Conservation (phyloP, 2,113 vertebrate species). For the Zeus faber region DNA sequence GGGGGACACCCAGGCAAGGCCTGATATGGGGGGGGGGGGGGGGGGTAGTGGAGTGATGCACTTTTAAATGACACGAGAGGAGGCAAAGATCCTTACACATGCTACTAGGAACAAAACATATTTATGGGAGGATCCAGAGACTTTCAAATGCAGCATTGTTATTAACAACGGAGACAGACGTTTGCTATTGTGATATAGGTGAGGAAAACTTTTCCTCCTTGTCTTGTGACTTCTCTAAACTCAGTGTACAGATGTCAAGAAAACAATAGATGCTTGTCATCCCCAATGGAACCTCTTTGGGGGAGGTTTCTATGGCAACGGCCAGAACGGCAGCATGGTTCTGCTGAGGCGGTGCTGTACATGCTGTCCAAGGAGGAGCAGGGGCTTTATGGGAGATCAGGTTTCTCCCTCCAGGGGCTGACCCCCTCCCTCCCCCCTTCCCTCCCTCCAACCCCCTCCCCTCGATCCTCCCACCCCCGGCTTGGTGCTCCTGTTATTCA, state of each 20-base stretch:
- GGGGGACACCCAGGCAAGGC: conserved; percentile 58
- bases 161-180: neutral
- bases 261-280: conserved; percentile 43
- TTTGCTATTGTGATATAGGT: neutral
- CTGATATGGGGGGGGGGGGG: conserved; percentile 37
- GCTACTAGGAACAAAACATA: neutral
- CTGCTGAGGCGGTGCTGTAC: conserved; percentile 74
- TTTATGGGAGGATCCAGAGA: too few species aligned
- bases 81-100: neutral
- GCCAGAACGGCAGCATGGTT: conserved; percentile 78
- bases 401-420: conserved; percentile 80
- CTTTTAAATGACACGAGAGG: conserved; percentile 49
- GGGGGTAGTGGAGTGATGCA: conserved; percentile 42
- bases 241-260: neutral
- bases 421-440: conserved; percentile 32
- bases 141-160: too few species aligned
- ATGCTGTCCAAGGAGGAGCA: conserved; percentile 67
- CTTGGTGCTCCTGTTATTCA: conserved; percentile 82
- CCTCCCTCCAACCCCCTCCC: conserved; percentile 19
- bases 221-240: neutral
- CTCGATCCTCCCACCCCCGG: conserved; percentile 9
- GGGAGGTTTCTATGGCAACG: conserved; percentile 88
- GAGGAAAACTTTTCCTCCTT: neutral
- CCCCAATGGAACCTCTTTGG: conserved; percentile 69
- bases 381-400: conserved; percentile 82